A percentile compares a stretch with the other conserved stretches of the same genome.
phyloP scores from a whole-genome alignment of 2,888 invertebrate genomes.

The Heteropelma amictum region DNA sequence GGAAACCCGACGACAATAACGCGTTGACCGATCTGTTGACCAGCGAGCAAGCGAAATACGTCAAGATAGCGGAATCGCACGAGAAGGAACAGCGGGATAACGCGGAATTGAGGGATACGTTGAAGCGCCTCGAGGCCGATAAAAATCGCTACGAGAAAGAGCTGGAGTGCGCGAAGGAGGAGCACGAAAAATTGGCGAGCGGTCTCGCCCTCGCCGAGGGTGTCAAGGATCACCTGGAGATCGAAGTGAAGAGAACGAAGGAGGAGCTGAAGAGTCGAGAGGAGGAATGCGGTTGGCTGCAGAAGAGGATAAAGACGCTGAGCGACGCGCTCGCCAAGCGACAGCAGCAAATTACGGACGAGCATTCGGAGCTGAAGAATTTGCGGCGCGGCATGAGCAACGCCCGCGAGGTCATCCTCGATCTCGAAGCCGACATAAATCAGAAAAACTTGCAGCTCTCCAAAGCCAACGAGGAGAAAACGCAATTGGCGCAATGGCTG shows the following conservation, averaged over 20 bases:
- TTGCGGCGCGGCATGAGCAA: slow-evolving; percentile 67
- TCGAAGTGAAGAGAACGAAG: slow-evolving; percentile 78
- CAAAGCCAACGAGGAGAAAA: slow-evolving; percentile 63
- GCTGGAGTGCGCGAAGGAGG: slow-evolving; percentile 78
- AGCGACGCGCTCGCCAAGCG: slow-evolving; percentile 69
- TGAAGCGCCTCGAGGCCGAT: slow-evolving; percentile 77
- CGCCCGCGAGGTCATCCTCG: slow-evolving; percentile 67
- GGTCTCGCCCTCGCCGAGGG: slow-evolving; percentile 68
- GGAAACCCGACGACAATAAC: slow-evolving; percentile 45
- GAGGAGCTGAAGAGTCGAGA: slow-evolving; percentile 79
- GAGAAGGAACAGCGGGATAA: slow-evolving; percentile 65
- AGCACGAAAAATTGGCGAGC: slow-evolving; percentile 77
- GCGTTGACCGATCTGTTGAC: slow-evolving; percentile 59
- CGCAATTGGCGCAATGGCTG: slow-evolving; percentile 75
- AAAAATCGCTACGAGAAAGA: slow-evolving; percentile 79
- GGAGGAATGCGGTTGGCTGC: slow-evolving; percentile 80
- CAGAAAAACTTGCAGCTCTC: slow-evolving; percentile 65
- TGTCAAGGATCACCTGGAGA: slow-evolving; percentile 79
- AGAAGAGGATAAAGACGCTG: slow-evolving; percentile 78
- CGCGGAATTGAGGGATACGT: slow-evolving; percentile 77
- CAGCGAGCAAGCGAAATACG: slow-evolving; percentile 63
- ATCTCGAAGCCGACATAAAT: slow-evolving; percentile 69
- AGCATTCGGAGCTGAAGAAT: slow-evolving; percentile 65
- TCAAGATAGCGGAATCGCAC: slow-evolving; percentile 62
- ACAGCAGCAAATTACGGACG: slow-evolving; percentile 64